Conservation (phyloP, 2,797 vertebrate species). For the Poeciliopsis presidionis region DNA sequence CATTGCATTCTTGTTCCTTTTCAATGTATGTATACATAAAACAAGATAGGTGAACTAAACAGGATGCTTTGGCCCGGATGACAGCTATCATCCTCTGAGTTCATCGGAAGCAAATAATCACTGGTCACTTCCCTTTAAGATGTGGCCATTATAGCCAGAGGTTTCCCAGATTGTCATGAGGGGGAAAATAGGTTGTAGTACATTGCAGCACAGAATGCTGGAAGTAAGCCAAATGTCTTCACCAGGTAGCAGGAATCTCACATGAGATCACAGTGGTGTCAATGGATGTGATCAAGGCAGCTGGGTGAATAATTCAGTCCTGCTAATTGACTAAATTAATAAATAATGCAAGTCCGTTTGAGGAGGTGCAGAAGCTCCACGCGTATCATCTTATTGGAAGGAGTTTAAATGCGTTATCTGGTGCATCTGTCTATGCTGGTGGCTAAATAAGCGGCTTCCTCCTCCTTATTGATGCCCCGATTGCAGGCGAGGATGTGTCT, state of each 20-base stretch:
- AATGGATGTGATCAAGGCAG: constrained; percentile 75
- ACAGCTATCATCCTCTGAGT: not conserved
- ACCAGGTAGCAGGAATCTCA: not conserved
- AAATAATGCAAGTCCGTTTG: constrained; percentile 76
- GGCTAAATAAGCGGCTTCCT: constrained; percentile 42
- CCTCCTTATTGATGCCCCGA: constrained; percentile 44
- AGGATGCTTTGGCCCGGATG: constrained; percentile 7
- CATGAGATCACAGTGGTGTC: constrained; percentile 45
- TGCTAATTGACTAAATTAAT: constrained; percentile 87
- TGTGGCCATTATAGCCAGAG: not conserved
- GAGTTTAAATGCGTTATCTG: constrained; percentile 41
- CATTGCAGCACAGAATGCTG: not conserved
- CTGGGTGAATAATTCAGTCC: constrained; percentile 83
- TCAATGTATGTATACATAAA: not conserved
- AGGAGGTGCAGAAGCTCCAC: constrained; percentile 27
- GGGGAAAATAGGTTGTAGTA: not conserved
- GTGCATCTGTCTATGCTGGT: constrained; percentile 36
- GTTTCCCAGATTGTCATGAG: constrained; percentile 8
- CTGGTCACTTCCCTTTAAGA: constrained; percentile 5
- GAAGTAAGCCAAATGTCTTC: constrained; percentile 13
- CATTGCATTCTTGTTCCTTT: not conserved
- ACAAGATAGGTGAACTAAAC: not conserved
- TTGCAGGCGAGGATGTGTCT: constrained; percentile 48
- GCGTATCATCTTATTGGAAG: constrained; percentile 57
- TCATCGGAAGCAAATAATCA: not conserved